Base-by-base conservation (phyloP, 2,113 vertebrate genomes). In the Malurus melanocephalus region DNA sequence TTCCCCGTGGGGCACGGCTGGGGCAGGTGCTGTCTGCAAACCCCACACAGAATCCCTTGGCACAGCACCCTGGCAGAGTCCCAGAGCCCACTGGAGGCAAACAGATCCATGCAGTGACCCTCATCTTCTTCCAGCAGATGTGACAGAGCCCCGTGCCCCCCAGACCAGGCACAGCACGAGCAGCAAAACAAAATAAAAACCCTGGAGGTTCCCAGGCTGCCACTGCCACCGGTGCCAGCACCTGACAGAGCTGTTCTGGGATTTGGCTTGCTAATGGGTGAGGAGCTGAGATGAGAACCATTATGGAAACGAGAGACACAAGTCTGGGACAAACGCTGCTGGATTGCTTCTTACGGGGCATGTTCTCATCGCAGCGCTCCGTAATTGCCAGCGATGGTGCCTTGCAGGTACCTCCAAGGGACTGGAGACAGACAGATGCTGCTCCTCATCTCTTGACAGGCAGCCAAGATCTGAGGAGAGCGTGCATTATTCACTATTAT, bases 191-290 rank as follows among this genome's bases (percentile, higher is more conserved):
- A 43, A 67, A 87, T 87, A 6, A 43, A 67, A 85, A 87, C 33
- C 77, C 83, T 57, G 43, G 38, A 66, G 74, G 43, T 24, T 81
- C 74, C 67, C 48, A 71, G 30, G 73, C 72, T 85, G 89, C 74
- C 86, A 43, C 59, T 78, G 83, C 59, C 68, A 87, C 77, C 83
- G 22, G 74, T 16, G 77, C 15, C 43, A 89, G 84, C 67, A 33
- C 74, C 18, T 48, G 90, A 7, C 85, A 81, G 89, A 78, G 94
- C 80, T 75, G 79, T 9, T 88, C 76, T 51, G 68, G 65, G 42
- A 95, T 95, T 93, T 96, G 95, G 45, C 60, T 94, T 95, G 90
- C 88, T 94, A 88, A 94, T 96, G 75, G 14, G 78, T 62, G 78
- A 92, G 92, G 65, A 79, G 80, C 2, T 55, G 83, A 91, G 88